phyloP scores from a whole-genome alignment of 2,797 vertebrate genomes.

The Lithobates sylvaticus region DNA sequence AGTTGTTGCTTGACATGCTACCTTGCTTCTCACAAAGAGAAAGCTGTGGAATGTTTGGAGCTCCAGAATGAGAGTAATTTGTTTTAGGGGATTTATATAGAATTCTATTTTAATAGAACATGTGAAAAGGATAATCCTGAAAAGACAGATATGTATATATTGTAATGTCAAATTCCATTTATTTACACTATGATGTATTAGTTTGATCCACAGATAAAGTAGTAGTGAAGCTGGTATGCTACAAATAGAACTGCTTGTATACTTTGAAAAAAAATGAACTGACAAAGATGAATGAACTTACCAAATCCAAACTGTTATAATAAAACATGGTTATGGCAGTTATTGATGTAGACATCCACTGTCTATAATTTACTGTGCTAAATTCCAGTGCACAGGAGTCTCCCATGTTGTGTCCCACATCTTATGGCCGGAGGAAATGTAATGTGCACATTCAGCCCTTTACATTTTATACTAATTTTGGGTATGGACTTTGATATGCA shows the following conservation, averaged over 20 bases:
- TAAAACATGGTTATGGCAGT: not conserved
- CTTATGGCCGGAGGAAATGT: conserved; percentile 21
- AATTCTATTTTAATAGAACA: not conserved
- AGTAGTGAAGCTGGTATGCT: not conserved
- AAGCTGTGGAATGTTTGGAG: too few relatives aligned
- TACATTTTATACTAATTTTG: not conserved
- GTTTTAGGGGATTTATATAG: not conserved
- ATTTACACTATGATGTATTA: not conserved
- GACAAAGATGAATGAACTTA: not conserved
- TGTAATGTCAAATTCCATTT: not conserved
- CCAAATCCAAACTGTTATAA: not conserved
- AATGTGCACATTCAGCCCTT: conserved; percentile 30
- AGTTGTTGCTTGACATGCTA: too few relatives aligned
- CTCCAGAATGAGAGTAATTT: not conserved
- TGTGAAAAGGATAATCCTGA: not conserved
- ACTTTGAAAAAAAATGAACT: not conserved
- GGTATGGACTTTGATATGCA: conserved; percentile 2
- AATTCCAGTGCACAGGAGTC: not conserved
- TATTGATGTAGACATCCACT: not conserved
- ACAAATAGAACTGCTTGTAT: not conserved
- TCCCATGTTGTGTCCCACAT: conserved; percentile 16
- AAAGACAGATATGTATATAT: not conserved
- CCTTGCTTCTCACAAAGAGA: too few relatives aligned
- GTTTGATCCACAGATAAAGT: not conserved
- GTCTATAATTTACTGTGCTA: conserved; percentile 1